Conservation (phyloP, 2,113 vertebrate genomes). For the Colius striatus region DNA sequence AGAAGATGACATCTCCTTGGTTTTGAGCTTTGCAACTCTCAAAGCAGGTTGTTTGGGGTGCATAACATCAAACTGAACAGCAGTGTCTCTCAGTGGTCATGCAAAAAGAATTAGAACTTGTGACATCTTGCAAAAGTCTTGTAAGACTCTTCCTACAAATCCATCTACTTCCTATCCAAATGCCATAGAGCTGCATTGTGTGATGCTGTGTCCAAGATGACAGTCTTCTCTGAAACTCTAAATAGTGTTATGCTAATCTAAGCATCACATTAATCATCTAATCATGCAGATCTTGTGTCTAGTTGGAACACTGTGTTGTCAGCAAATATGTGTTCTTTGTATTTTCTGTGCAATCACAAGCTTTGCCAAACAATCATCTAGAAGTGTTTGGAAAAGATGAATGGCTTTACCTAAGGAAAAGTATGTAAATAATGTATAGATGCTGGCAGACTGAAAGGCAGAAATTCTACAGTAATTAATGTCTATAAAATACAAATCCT, state of each 20-base stretch:
- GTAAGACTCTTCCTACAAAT: neutral
- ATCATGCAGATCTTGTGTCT: neutral
- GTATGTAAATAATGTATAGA: neutral
- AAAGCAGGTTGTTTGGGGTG: neutral
- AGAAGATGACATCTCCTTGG: neutral
- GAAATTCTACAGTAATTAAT: neutral
- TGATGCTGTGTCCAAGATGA: neutral
- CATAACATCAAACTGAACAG: neutral
- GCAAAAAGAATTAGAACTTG: neutral
- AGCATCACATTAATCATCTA: neutral
- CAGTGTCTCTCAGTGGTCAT: neutral
- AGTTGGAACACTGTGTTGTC: rapidly evolving
- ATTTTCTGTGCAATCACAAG: neutral
- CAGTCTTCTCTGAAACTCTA: neutral
- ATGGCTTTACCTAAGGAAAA: neutral
- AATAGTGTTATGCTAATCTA: neutral
- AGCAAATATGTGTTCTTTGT: neutral
- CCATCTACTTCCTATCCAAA: neutral
- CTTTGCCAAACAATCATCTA: neutral
- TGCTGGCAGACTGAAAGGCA: neutral
- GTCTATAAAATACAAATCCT: neutral
- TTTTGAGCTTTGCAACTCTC: neutral
- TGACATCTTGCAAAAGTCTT: neutral
- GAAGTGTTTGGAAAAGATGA: neutral
- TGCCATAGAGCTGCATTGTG: neutral